Evolutionary conservation across 2,888 invertebrate genomes (phyloP).

Genomic region (Beris morrisii): DNA sequence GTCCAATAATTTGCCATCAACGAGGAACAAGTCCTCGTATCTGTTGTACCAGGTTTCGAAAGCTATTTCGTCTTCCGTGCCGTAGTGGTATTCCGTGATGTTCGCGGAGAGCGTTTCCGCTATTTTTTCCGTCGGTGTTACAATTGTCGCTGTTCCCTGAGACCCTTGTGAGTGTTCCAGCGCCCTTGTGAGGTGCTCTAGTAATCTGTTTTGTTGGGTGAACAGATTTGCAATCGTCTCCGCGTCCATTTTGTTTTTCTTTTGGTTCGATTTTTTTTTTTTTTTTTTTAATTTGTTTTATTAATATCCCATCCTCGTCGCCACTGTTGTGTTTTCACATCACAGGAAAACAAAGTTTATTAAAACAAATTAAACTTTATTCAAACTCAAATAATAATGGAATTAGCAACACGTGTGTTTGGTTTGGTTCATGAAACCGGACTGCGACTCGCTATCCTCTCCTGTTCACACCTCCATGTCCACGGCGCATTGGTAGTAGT

Average conservation of each 20-base stretch:
- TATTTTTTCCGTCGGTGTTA: neutral
- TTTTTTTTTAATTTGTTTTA: neutral
- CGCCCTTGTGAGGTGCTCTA: neutral
- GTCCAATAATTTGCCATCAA: conserved; percentile 35
- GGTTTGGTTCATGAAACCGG: no score
- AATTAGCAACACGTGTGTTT: no score
- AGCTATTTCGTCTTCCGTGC: neutral
- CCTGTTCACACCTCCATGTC: no score
- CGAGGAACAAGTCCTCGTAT: neutral
- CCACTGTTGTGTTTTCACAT: conserved; percentile 10
- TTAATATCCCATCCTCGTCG: neutral
- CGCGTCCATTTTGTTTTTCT: neutral
- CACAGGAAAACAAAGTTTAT: conserved; percentile 11
- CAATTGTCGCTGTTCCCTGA: conserved; percentile 41
- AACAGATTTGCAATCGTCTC: no score
- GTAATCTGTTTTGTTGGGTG: neutral
- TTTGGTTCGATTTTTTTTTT: neutral
- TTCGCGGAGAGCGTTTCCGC: neutral
- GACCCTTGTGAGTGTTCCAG: neutral
- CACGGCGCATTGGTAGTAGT: no score
- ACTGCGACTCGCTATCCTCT: no score
- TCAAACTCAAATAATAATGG: no score
- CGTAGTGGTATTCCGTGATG: neutral
- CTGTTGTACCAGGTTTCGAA: neutral
- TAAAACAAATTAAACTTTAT: no score